These are phyloP conservation scores for Formica selysi DNA, from an alignment of 1,140 invertebrate species.

Conservation along the genomic window DNA sequence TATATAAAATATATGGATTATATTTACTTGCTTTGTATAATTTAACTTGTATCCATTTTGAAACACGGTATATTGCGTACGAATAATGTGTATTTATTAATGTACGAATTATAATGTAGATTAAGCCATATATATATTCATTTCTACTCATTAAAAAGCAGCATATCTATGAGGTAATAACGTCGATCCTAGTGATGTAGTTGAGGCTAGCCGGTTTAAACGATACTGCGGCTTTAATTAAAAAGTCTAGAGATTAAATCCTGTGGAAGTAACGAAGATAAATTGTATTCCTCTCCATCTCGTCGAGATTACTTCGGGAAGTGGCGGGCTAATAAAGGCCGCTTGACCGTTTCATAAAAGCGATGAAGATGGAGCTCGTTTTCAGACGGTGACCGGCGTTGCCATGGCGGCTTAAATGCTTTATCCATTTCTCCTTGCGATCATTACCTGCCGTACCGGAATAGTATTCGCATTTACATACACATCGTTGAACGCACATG, in stretches of 20 bases:
- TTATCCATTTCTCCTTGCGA: conserved; percentile 45
- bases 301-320: conserved; percentile 56
- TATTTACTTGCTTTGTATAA: neutral
- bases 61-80: neutral
- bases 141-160: conserved; percentile 8
- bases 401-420: conserved; percentile 30
- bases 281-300: conserved; percentile 58
- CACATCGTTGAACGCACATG: neutral
- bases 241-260: conserved; percentile 65
- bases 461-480: conserved; percentile 52
- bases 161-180: conserved; percentile 42
- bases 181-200: conserved; percentile 34
- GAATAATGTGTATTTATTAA: conserved; percentile 42
- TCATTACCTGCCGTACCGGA: conserved; percentile 28
- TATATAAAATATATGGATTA: neutral
- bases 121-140: neutral
- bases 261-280: conserved; percentile 58
- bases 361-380: conserved; percentile 42
- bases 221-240: conserved; percentile 55
- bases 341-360: conserved; percentile 63
- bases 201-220: conserved; percentile 26
- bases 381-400: neutral
- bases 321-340: conserved; percentile 59
- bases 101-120: conserved; percentile 16
- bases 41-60: neutral